Percentiles rank a stretch among this genome's conserved stretches.
These are phyloP conservation scores for Pantala flavescens DNA, from an alignment of 1,140 invertebrate species.

Conservation along the genomic window DNA sequence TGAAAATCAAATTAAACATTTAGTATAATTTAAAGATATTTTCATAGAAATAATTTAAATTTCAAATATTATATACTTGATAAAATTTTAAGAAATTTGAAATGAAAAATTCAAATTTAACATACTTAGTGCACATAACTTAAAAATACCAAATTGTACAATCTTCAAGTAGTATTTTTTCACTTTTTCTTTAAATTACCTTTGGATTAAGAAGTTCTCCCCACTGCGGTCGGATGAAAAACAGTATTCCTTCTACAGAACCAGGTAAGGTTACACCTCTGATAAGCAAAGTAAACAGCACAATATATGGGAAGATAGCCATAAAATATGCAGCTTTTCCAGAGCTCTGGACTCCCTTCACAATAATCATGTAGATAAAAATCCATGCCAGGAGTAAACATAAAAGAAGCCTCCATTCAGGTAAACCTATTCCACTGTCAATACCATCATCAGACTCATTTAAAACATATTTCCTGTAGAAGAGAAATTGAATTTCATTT, in stretches of 20 bases:
- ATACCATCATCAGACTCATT: constrained; percentile 51
- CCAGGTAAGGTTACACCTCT: constrained; percentile 64
- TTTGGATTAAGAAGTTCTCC: constrained; percentile 49
- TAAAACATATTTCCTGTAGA: constrained; percentile 51
- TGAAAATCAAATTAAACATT: constrained; percentile 30
- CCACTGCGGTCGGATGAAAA: constrained; percentile 63
- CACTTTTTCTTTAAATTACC: constrained; percentile 32
- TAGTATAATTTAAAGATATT: too few relatives aligned
- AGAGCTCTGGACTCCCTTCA: constrained; percentile 65
- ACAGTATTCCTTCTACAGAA: constrained; percentile 60
- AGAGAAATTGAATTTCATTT: background rate
- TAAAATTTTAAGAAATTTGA: too few relatives aligned
- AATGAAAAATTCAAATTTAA: too few relatives aligned
- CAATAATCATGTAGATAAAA: constrained; percentile 60
- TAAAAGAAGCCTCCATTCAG: constrained; percentile 63
- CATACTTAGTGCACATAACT: too few relatives aligned
- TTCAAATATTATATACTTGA: too few relatives aligned
- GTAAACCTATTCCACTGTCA: constrained; percentile 57
- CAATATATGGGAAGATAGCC: constrained; percentile 74
- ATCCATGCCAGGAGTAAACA: constrained; percentile 68
- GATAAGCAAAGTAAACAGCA: constrained; percentile 63
- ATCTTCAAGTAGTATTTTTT: too few relatives aligned
- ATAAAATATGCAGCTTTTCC: constrained; percentile 74
- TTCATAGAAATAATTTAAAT: too few relatives aligned
- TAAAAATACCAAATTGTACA: too few relatives aligned